These are phyloP conservation scores for Drosophila suzukii DNA, from an alignment of 1,140 invertebrate species.

Conservation along the genomic window DNA sequence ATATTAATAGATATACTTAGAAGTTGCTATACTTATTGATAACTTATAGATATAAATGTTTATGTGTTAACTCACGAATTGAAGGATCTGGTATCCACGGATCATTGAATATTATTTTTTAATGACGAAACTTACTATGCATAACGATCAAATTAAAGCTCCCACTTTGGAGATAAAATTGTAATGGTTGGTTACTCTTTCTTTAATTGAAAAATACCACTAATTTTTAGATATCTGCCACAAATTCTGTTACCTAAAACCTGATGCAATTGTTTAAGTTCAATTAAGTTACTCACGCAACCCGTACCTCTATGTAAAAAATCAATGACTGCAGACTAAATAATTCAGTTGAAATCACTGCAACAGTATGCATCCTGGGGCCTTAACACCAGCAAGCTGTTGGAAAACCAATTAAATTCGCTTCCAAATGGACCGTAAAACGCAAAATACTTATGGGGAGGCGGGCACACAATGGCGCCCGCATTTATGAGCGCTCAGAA, in stretches of 20 bases:
- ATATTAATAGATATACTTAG: too few species aligned
- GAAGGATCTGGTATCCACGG: too few species aligned
- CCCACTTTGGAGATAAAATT: too few species aligned
- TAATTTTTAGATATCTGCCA: background rate
- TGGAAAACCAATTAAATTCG: conserved; percentile 74
- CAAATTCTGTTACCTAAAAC: background rate
- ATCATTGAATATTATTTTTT: too few species aligned
- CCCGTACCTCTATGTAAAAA: background rate
- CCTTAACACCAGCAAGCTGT: conserved; percentile 30
- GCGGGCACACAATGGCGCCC: conserved; percentile 5
- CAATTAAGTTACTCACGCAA: conserved; percentile 6
- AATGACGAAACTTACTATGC: too few species aligned
- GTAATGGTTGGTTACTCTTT: background rate
- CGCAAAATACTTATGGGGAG: conserved; percentile 49
- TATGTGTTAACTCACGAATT: too few species aligned
- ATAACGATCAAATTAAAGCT: too few species aligned
- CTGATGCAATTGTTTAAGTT: background rate
- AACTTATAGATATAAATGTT: too few species aligned
- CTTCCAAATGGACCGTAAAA: conserved; percentile 66
- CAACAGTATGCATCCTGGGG: background rate
- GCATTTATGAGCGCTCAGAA: conserved; percentile 43
- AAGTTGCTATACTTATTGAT: too few species aligned
- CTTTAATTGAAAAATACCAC: background rate
- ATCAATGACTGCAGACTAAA: conserved; percentile 6
- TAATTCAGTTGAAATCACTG: conserved; percentile 6